phyloP scores from a whole-genome alignment of 2,797 vertebrate species.

The Limosa lapponica region DNA sequence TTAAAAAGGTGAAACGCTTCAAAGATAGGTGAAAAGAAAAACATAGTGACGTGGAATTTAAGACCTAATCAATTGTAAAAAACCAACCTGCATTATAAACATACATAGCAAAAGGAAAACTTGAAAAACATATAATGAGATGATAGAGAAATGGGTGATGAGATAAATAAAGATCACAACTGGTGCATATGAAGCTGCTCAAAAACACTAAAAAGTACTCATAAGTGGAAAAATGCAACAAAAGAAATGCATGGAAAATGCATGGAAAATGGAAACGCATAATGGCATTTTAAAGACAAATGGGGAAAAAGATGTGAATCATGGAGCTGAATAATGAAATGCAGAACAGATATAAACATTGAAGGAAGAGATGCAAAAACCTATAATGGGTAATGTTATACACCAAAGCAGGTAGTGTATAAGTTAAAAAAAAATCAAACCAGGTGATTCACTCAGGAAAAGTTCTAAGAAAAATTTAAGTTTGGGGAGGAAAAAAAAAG shows the following conservation, averaged over 20 bases:
- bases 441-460: neutral
- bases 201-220: neutral
- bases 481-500: neutral
- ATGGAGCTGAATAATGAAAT: neutral
- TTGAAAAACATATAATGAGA: neutral
- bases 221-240: neutral
- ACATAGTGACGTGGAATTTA: neutral
- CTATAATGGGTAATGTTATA: neutral
- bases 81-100: fast-evolving
- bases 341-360: neutral
- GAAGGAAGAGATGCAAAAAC: neutral
- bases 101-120: neutral
- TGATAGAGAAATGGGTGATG: neutral
- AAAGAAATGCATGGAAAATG: neutral
- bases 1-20: neutral
- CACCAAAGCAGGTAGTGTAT: neutral
- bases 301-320: neutral
- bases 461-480: neutral
- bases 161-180: neutral
- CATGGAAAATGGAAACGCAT: neutral
- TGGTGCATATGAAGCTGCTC: neutral
- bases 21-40: neutral
- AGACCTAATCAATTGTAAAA: neutral
- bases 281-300: neutral
- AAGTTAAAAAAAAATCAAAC: neutral